phyloP scores from a whole-genome alignment of 2,113 vertebrate genomes.

The Alethe diademata region DNA sequence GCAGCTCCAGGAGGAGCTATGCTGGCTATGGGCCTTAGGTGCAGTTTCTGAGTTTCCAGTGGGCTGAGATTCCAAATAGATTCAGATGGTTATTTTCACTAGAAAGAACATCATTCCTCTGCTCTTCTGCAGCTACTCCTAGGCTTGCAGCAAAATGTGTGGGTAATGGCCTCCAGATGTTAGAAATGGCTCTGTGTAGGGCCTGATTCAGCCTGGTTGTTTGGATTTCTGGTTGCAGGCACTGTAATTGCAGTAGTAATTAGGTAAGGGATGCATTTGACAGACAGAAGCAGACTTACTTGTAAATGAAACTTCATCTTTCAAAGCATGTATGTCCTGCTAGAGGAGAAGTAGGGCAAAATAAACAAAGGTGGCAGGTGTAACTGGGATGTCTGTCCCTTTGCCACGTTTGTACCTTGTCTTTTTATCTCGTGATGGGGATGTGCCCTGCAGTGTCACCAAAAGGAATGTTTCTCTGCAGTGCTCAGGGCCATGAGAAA shows the following conservation, averaged over 20 bases:
- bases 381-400: not conserved
- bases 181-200: not conserved
- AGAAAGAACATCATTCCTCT: not conserved
- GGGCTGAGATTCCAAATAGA: not conserved
- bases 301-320: not conserved
- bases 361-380: not conserved
- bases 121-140: not conserved
- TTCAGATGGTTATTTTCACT: not conserved
- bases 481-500: not conserved
- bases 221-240: not conserved
- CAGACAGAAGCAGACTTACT: not conserved
- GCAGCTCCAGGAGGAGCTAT: not conserved
- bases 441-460: not conserved
- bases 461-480: not conserved
- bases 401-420: not conserved
- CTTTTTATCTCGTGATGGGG: not conserved
- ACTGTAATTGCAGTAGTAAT: not conserved
- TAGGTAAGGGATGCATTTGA: not conserved
- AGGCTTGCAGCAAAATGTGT: not conserved
- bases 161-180: not conserved
- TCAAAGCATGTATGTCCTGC: not conserved
- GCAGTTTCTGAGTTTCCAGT: not conserved
- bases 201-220: not conserved
- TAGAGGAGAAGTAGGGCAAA: not conserved
- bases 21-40: not conserved